Base-by-base conservation (phyloP, 2,113 vertebrate species). In the Notarius quadriscutis region DNA sequence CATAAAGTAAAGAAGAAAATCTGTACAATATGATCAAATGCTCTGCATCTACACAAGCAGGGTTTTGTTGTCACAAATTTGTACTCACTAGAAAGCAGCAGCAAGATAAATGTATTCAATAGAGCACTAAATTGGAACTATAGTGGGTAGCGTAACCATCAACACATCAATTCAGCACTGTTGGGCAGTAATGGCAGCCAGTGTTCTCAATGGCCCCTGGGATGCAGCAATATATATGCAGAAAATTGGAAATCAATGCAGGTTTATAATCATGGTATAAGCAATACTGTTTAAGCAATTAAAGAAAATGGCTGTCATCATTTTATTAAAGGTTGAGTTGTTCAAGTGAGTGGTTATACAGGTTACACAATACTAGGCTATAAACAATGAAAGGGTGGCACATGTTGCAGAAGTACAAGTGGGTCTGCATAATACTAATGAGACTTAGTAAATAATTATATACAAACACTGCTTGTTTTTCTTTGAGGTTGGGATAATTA, bases 191-290 rank as follows among this genome's bases (percentile, higher is more conserved):
- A 94, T 95, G 92, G 93, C 91, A 93, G 92, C 93, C 94, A 93
- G 88, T 93, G 90, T 93, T 82, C 62, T 82, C 90, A 84, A 90
- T 92, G 94, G 91, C 92, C 89, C 92, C 89, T 90, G 91, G 92
- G 94, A 95, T 92, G 89, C 18, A 79, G 60, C 11, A 94, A 93
- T 92, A 92, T 78, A 92, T 90, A 93, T 94, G 91, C 93, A 93
- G 91, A 95, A 95, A 95, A 96, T 57, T 94, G 93, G 95, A 95
- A 96, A 96, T 97, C 97, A 95, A 96, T 96, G 94, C 89, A 90
- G 92, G 93, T 95, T 94, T 96, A 95, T 96, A 95, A 97, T 96
- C 91, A 5, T 91, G 91, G 94, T 91, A 91, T 86, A 95, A 94
- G 93, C 80, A 25, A 90, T 91, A 89, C 94, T 94, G 88, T 93